Evolutionary conservation across 2,113 vertebrate species (phyloP).

Genomic region (Rissa tridactyla): DNA sequence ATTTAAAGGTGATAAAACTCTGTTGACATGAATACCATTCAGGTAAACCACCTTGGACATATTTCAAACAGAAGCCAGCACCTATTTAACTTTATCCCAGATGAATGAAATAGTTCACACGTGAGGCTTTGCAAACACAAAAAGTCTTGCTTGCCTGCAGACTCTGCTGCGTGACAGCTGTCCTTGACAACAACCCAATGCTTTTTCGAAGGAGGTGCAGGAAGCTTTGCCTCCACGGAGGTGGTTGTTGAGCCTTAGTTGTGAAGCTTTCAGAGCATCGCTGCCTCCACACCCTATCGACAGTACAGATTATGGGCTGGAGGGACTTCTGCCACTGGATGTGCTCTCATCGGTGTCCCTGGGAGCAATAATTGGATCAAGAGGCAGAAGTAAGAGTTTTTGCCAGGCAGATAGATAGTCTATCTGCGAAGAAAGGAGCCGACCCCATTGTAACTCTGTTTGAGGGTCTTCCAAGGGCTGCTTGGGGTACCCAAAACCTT

Average conservation of each 20-base stretch:
- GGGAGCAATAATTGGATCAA: background rate
- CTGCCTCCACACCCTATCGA: rapidly evolving
- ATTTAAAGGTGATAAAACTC: conserved; percentile 32
- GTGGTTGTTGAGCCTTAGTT: background rate
- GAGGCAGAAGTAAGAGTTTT: background rate
- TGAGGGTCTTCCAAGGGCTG: background rate
- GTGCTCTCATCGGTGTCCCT: rapidly evolving
- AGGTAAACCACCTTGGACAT: conserved; percentile 19
- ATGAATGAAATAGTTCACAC: background rate
- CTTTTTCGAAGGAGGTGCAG: background rate
- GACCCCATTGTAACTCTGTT: background rate
- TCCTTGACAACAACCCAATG: background rate
- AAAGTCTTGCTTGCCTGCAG: background rate
- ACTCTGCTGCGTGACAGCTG: background rate
- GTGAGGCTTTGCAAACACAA: background rate
- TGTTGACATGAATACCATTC: conserved; percentile 10
- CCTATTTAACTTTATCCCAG: background rate
- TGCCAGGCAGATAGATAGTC: background rate
- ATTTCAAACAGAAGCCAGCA: conserved; percentile 11
- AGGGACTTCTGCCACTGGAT: background rate
- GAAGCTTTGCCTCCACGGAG: background rate
- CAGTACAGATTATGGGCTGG: background rate
- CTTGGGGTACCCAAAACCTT: background rate
- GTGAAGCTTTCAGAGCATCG: background rate
- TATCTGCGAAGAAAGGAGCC: background rate